A percentile compares a stretch with the other conserved stretches of the same genome.
These are phyloP conservation scores for Carettochelys insculpta DNA, from an alignment of 2,113 vertebrate genomes.

Conservation along the genomic window DNA sequence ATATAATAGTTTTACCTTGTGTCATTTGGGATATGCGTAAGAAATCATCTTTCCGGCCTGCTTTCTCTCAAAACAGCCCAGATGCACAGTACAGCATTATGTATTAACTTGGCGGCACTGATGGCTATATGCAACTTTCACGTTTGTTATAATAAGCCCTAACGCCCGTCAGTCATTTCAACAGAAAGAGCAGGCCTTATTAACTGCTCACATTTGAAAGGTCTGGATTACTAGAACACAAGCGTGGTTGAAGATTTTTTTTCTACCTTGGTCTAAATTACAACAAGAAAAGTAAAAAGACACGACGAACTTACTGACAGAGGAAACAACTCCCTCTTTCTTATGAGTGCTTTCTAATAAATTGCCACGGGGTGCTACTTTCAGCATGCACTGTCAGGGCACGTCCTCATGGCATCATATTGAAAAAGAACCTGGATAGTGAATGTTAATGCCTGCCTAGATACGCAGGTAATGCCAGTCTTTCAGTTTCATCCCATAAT, in stretches of 20 bases:
- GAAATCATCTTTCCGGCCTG: neutral
- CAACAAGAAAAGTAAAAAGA: neutral
- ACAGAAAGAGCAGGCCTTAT: neutral
- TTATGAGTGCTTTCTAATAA: conserved; percentile 9
- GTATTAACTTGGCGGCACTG: neutral
- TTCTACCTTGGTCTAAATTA: neutral
- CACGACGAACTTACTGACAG: neutral
- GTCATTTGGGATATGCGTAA: neutral
- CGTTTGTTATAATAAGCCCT: conserved; percentile 24
- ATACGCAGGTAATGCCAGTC: neutral
- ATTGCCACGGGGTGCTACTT: neutral
- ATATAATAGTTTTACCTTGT: neutral
- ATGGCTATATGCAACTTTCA: neutral
- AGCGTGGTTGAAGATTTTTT: neutral
- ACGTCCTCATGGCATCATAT: conserved; percentile 7
- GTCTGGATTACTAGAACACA: neutral
- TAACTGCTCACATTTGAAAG: neutral
- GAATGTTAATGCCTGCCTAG: neutral
- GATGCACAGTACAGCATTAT: neutral
- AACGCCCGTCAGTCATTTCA: conserved; percentile 3
- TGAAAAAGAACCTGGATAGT: neutral
- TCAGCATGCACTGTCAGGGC: neutral
- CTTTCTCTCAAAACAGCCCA: neutral
- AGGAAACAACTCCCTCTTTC: conserved; percentile 7
- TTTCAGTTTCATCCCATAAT: neutral